Base-by-base conservation (phyloP, 2,888 invertebrate genomes). In the Drosophila differens region DNA sequence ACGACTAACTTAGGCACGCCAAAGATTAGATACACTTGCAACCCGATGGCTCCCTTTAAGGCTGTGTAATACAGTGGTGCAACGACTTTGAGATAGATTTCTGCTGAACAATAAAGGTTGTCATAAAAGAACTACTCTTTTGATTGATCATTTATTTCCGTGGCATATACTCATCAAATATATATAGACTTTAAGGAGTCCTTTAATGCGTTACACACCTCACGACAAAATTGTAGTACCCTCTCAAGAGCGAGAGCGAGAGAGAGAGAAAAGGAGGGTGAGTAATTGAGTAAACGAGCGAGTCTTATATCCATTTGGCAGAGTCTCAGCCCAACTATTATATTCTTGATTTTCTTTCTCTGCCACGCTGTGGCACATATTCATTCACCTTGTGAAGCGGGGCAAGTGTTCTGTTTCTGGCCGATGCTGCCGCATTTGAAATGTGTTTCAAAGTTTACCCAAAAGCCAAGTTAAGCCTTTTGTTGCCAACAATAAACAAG, bases 401-500 rank as follows among this genome's bases (percentile, higher is more conserved):
- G 58, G 10, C 60, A 60, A 59, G 51, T 28, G 28, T 47, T n/a
- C 3, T 47, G 32, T 55, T 47, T 63, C 25, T 55, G 63, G 28
- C 22, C 57, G 37, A 37, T 57, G 64, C 33, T 61, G 71, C 49
- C 64, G 65, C 54, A 62, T 77, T 72, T 66, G 64, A 74, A 72
- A 74, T 72, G 70, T 72, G 70, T 57, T 71, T 37, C 67, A 74
- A 85, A 75, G 52, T 75, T 64, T 67, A 12, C 44, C 69, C 74
- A 65, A 73, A 69, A 81, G 78, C 71, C 84, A 70, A 75, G 74
- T 70, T 74, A 85, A 85, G 86, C 84, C 89, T 70, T 89, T 86
- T 86, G 79, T 89, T 72, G 70, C 51, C 59, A 84, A 68, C 79
- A 74, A 72, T 73, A 65, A 59, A 47, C 47, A 47, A 47, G 47